Evolutionary conservation across 1,140 invertebrate species (phyloP), one percentile per base, ranked within the genome.

Genomic region (Diabrotica virgifera): DNA sequence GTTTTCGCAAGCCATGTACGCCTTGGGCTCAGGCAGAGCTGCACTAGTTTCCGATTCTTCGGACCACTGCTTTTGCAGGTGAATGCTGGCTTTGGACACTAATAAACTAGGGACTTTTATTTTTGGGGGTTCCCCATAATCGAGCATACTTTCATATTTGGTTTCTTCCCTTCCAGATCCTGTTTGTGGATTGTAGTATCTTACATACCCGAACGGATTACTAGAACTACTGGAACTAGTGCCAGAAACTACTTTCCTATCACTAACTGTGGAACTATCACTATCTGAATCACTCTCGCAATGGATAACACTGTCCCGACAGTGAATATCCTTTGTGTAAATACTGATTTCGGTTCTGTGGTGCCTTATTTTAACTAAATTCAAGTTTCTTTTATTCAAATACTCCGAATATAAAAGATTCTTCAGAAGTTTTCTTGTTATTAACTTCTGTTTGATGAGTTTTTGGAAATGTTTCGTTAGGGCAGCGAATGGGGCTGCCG

Each of bases 381-480:
- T 79, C 58, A 84, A 72, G 77, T 82, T 80, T 67, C 84, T 81
- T 80, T 72, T 76, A 72, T 77, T 78, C 73, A 80, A 61, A 82
- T 85, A 85, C 77, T 88, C 84, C 6, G 84, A 78, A 77, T 90
- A 89, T 36, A 92, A 80, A 51, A 93, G 80, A 76, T 86, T 84
- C 78, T 91, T 90, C 40, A 93, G 80, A 72, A 92, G 83, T 73
- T 86, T 84, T 56, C 85, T 80, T 5, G 86, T 86, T 63, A 94
- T 86, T 5, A 89, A 78, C 72, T 88, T 88, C 72, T 86, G 84
- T 73, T 86, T 86, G 7, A 92, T 87, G 54, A 91, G 83, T 71
- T 85, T 85, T 40, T 86, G 86, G 74, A 91, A 91, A 73, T 87
- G 88, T 72, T 86, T 87, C 14, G 90, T 90, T 35, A 93, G 83